phyloP scores from a whole-genome alignment of 2,888 invertebrate genomes.

The Merodon equestris region DNA sequence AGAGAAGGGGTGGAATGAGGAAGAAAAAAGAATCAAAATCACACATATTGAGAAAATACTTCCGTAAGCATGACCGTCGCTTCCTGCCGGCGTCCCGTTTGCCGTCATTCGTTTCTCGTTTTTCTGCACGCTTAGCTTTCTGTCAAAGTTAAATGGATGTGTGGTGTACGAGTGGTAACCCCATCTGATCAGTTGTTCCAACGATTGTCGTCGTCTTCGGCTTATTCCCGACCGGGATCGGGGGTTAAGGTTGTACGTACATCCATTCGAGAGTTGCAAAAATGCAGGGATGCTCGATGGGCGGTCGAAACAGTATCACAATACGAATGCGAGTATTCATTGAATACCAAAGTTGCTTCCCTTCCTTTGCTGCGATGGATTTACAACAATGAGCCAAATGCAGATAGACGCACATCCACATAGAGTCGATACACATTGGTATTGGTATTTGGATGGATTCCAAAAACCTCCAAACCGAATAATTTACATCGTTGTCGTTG shows the following conservation, averaged over 20 bases:
- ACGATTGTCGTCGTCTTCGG: conserved; percentile 53
- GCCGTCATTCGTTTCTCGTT: conserved; percentile 36
- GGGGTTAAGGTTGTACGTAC: no score
- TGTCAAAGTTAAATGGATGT: conserved; percentile 67
- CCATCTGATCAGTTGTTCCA: conserved; percentile 49
- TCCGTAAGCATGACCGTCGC: conserved; percentile 31
- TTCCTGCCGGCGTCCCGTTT: neutral
- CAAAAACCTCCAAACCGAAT: conserved; percentile 63
- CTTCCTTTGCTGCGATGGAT: conserved; percentile 42
- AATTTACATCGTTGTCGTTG: conserved; percentile 57
- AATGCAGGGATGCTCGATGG: conserved; percentile 11
- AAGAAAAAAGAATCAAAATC: conserved; percentile 19
- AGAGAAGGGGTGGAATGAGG: conserved; percentile 56
- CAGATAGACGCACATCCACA: neutral
- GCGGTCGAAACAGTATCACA: no score
- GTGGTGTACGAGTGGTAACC: conserved; percentile 40
- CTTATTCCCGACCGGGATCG: neutral
- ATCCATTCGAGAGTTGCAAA: conserved; percentile 40
- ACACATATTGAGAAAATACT: conserved; percentile 57
- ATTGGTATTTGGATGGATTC: conserved; percentile 62
- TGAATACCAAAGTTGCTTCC: conserved; percentile 40
- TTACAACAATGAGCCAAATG: conserved; percentile 37
- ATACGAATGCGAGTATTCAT: neutral
- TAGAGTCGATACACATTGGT: conserved; percentile 19
- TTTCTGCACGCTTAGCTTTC: conserved; percentile 68